Conservation (phyloP, 2,888 invertebrate genomes). For the Bombylius discolor region DNA sequence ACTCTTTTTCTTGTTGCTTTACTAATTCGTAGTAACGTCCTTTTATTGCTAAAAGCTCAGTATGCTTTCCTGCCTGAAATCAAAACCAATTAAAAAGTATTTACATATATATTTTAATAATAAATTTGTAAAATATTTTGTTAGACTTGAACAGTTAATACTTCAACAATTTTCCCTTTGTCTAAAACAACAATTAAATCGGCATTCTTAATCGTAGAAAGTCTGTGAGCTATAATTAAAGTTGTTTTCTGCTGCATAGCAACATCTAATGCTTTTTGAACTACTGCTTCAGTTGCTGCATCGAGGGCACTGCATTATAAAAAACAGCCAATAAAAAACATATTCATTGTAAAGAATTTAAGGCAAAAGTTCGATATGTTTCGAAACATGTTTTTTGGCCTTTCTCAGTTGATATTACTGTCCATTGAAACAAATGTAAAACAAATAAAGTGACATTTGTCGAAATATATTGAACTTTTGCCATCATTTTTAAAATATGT, state of each 20-base stretch:
- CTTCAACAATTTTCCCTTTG: conserved; percentile 73
- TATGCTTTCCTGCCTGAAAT: conserved; percentile 69
- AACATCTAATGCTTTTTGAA: conserved; percentile 76
- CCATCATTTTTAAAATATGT: no score
- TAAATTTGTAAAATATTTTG: not conserved
- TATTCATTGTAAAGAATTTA: no score
- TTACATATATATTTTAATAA: not conserved
- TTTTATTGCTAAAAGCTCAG: conserved; percentile 57
- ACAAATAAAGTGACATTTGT: no score
- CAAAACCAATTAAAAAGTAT: not conserved
- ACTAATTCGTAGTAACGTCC: conserved; percentile 80
- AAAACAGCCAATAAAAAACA: no score
- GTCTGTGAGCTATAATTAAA: conserved; percentile 86
- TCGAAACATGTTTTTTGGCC: no score
- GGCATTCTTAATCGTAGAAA: conserved; percentile 84
- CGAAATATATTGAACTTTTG: no score
- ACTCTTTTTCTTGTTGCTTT: conserved; percentile 53
- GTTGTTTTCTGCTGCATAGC: conserved; percentile 78
- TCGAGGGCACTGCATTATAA: conserved; percentile 84
- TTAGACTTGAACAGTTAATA: conserved; percentile 24
- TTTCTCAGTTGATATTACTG: no score
- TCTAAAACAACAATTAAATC: conserved; percentile 84
- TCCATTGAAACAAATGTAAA: no score
- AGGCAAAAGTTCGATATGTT: no score
- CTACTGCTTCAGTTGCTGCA: conserved; percentile 80